These are phyloP conservation scores for Colaptes auratus DNA, from an alignment of 2,113 vertebrate genomes.

Conservation along the genomic window DNA sequence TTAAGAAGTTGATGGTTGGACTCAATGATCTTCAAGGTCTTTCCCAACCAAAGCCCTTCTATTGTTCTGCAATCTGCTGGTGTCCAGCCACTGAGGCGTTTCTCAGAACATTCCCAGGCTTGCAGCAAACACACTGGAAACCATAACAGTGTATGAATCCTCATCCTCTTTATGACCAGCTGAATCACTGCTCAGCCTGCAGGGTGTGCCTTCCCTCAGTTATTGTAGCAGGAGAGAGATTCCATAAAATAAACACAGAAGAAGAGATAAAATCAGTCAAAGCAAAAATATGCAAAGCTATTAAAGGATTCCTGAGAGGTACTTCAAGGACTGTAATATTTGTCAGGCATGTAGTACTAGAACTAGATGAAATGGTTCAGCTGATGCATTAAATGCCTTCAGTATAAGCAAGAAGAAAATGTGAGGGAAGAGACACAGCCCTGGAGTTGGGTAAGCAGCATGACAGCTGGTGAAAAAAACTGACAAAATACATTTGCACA, in stretches of 20 bases:
- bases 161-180: not conserved
- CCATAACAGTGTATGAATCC: not conserved
- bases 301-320: not conserved
- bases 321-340: not conserved
- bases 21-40: too few relatives aligned
- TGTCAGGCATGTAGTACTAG: not conserved
- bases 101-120: not conserved
- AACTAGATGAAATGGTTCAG: not conserved
- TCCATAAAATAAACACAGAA: not conserved
- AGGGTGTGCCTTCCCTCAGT: not conserved
- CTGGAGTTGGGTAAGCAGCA: not conserved
- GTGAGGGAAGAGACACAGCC: not conserved
- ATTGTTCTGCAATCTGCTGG: too few relatives aligned
- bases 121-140: not conserved
- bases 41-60: too few relatives aligned
- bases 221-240: not conserved
- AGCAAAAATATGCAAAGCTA: not conserved
- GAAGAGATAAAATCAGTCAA: not conserved
- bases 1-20: too few relatives aligned
- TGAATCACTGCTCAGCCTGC: not conserved
- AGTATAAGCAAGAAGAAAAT: not conserved
- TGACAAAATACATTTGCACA: conserved; percentile 23
- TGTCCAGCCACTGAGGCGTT: not conserved
- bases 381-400: not conserved
- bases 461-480: not conserved